Percentiles rank a stretch among this genome's conserved stretches.
Evolutionary conservation across 2,888 invertebrate genomes (phyloP).

Genomic region (Odontocerum albicorne): DNA sequence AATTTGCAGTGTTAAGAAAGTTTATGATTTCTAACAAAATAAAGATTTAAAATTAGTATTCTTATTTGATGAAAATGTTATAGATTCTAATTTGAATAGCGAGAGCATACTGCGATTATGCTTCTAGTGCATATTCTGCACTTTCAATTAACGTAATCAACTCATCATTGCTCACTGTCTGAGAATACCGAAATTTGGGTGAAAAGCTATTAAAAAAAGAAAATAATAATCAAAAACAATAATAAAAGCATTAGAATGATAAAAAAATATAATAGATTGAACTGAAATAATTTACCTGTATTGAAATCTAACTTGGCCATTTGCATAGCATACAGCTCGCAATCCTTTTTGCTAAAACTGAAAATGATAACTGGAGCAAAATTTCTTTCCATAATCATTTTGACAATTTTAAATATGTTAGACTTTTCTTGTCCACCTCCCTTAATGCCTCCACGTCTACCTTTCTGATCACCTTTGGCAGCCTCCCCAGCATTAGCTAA

Average conservation of each 20-base stretch:
- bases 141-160: no score
- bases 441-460: conserved; percentile 72
- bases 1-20: no score
- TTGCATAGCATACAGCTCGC: conserved; percentile 94
- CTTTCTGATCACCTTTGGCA: conserved; percentile 77
- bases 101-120: not conserved
- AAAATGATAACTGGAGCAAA: conserved; percentile 98
- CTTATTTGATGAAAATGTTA: no score
- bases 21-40: no score
- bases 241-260: not conserved
- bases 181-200: no score
- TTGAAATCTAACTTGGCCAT: conserved; percentile 98
- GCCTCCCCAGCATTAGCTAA: conserved; percentile 81
- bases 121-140: no score
- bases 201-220: no score
- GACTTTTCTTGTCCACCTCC: conserved; percentile 67
- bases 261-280: no score
- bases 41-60: no score
- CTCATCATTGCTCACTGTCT: no score
- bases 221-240: not conserved
- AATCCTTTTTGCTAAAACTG: conserved; percentile 98
- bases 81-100: not conserved
- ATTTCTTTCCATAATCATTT: conserved; percentile 98
- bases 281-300: conserved; percentile 57
- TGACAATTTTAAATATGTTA: conserved; percentile 95